Conservation (phyloP, 2,113 vertebrate species). For the Irena cyanogastra region DNA sequence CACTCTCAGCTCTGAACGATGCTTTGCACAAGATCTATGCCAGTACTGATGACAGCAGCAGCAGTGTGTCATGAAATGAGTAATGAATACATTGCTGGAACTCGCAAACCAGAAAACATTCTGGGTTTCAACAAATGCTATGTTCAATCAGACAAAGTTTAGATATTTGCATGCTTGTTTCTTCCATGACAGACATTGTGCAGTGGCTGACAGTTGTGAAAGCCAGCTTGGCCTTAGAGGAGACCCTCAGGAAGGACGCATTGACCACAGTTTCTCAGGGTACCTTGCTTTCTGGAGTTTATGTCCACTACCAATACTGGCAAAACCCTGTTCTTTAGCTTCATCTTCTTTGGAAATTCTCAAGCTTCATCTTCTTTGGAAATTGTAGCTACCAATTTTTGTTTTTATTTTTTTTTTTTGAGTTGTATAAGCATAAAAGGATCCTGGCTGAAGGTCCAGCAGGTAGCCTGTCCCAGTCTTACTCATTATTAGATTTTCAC, state of each 20-base stretch:
- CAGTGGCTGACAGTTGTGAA: background rate
- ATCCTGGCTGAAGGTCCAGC: background rate
- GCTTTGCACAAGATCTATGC: background rate
- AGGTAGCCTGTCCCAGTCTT: background rate
- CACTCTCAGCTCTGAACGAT: background rate
- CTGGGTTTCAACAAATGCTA: background rate
- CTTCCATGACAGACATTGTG: background rate
- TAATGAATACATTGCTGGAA: background rate
- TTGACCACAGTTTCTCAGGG: background rate
- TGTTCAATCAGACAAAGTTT: background rate
- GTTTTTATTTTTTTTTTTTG: background rate
- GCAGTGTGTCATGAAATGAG: background rate
- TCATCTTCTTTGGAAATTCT: background rate
- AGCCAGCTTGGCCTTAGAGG: background rate
- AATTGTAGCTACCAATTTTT: background rate
- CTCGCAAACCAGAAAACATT: background rate
- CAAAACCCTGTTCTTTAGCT: background rate
- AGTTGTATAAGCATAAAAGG: background rate
- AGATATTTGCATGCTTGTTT: background rate
- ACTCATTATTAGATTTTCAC: background rate
- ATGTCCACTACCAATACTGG: background rate
- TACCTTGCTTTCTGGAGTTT: background rate
- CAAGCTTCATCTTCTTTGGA: background rate
- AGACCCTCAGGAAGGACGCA: background rate
- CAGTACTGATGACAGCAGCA: background rate